Percentiles rank a stretch among this genome's conserved stretches.
phyloP scores from a whole-genome alignment of 2,797 vertebrate genomes.

The Danio aesculapii region DNA sequence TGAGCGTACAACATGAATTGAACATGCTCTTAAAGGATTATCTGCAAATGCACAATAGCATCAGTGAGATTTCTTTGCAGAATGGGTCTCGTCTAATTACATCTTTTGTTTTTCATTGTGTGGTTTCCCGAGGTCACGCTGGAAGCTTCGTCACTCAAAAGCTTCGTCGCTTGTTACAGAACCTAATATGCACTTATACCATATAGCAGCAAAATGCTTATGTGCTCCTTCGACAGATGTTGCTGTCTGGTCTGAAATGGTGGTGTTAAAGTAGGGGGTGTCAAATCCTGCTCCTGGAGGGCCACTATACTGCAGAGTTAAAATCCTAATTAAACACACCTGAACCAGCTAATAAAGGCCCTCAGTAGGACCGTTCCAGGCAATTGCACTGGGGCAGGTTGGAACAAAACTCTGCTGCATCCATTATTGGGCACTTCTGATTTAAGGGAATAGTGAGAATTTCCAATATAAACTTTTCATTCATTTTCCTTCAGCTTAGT shows the following conservation, averaged over 20 bases:
- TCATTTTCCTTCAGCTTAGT: too few relatives aligned
- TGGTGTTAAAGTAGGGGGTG: constrained; percentile 41
- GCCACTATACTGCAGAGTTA: background rate
- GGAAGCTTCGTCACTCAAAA: constrained; percentile 57
- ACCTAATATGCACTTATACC: constrained; percentile 18
- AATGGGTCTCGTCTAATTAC: constrained; percentile 66
- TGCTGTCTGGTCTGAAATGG: constrained; percentile 63
- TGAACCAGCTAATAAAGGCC: background rate
- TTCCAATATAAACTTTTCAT: too few relatives aligned
- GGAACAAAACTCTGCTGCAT: background rate
- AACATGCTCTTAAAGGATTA: constrained; percentile 37
- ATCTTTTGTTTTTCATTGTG: constrained; percentile 59
- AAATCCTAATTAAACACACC: background rate
- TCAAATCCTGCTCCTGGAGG: background rate
- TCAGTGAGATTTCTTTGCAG: constrained; percentile 66
- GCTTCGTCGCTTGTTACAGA: constrained; percentile 54
- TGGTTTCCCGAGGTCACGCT: constrained; percentile 48
- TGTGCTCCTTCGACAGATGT: background rate
- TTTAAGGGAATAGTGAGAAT: background rate
- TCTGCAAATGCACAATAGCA: constrained; percentile 68
- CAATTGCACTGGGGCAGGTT: background rate
- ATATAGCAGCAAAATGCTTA: background rate
- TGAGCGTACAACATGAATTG: constrained; percentile 34
- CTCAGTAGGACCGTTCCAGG: background rate
- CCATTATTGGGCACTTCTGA: background rate